Base-by-base conservation (phyloP, 2,888 invertebrate genomes). In the Drosophila yooni region DNA sequence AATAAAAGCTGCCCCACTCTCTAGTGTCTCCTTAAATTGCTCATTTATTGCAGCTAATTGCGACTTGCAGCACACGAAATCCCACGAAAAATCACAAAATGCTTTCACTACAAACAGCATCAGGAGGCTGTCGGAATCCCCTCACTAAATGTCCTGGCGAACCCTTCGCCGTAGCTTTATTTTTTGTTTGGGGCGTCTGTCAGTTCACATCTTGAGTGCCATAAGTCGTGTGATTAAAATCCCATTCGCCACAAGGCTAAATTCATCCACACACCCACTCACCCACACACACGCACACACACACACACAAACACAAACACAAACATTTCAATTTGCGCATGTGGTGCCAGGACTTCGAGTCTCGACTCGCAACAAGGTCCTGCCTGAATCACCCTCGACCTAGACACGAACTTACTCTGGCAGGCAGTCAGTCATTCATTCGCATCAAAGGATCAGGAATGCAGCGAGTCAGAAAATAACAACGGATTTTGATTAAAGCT, bases 391-490 rank as follows among this genome's bases (percentile, higher is more conserved):
- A 75, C 85, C 83, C 85, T 77, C 85, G 81, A 85, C 80, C 73
- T 73, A 77, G 70, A 74, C 80, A 71, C 64, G 62, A 63, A 63
- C 43, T 46, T 33, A 50, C 25, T 8, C 46, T 46, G 50, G 40
- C 54, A 15, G 57, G 59, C 77, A 77, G 79, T 73, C 88, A 74
- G 70, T 81, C 88, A 83, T 83, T 84, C 88, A 83, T 76, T 89
- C 92, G 91, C 91, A 92, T 92, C 92, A 92, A 92, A 92, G 94
- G 94, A 94, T 94, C 94, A 94, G 84, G 94, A 83, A 91, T 94
- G 94, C 94, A 94, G 93, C 94, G 94, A 94, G 93, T 93, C 93
- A 94, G 94, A 94, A 94, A 94, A 94, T 94, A 94, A 94, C 94
- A 94, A 93, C 93, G 93, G 93, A 93, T 93, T 93, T 93, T 93